Base-by-base conservation (phyloP, 2,888 invertebrate species). In the Leptodirus hochenwartii region DNA sequence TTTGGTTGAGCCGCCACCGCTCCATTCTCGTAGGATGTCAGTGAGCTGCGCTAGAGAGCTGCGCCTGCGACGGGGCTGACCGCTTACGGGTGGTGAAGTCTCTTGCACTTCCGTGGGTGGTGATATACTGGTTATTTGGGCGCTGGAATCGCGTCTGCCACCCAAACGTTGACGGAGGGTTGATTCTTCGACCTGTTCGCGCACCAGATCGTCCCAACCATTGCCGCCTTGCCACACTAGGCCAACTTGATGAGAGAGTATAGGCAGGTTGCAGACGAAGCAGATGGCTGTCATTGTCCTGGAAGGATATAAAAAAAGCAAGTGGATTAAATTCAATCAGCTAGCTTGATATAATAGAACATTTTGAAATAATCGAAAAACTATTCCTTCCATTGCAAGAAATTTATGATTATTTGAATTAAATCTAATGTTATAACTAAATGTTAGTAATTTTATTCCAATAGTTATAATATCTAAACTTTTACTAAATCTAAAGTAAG, bases 211-310 rank as follows among this genome's bases (percentile, higher is more conserved):
- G 74, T 88, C 87, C 81, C 87, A 87, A 45, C 87, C 87, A 57
- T 87, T 88, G 53, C 84, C 85, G 29, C 87, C 87, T 49, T 84
- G 82, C 87, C 88, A 88, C 53, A 85, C 79, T 57, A 88, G 61
- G 27, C 85, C 87, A 49, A 87, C 85, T 69, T 90, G 90, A 61
- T 90, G 87, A 41, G 82, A 85, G 56, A 88, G 69, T 54, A 90
- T 88, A 47, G 90, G 88, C 51, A 88, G 69, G 61, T 90, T 88
- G 78, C 90, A 90, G 47, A 90, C 87, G 66, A 90, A 90, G 64
- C 90, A 90, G 64, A 85, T 77, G 56, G 85, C 79, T 51, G 84
- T 80, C 84, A 85, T 84, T 54, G 79, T 84, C 75, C 85, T 85
- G 73, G 45, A 53, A 46, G 34, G 34, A 40, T 11, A 14, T 10